Evolutionary conservation across 2,888 invertebrate species (phyloP), one percentile per base, ranked within the genome.

Genomic region (Cheilosia soror): DNA sequence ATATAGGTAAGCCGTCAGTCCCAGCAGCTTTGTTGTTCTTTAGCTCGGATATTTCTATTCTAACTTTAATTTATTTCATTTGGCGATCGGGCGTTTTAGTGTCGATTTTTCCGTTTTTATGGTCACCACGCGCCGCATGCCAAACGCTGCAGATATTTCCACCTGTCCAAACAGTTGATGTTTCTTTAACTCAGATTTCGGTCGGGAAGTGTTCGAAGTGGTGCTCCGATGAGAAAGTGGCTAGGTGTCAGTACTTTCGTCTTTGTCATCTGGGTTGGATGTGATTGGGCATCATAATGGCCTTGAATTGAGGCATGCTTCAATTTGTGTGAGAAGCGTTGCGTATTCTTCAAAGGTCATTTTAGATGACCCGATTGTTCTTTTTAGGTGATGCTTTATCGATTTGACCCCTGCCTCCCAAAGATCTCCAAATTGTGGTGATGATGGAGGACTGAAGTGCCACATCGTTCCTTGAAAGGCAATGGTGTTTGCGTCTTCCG

Each of bases 341-440:
- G 27, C 25, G 31, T 25, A 40, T 37, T 49, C 37, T 20, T 65
- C 37, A 25, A 51, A 37, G 1, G 51, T 51, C 13, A 65, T 25
- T 15, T 27, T 33, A 1, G 47, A 31, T 7, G 51, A 13, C 11
- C 76, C 71, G 31, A 72, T 55, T 15, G 69, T 60, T 27, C 79
- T 63, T 31, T 75, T 69, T 7, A 82, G 7, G 42, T 78, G 78
- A 27, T 81, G 69, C 49, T 86, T 81, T 44, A 29, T n/a, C n/a
- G n/a, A n/a, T n/a, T n/a, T n/a, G n/a, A n/a, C n/a, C n/a, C n/a
- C n/a, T n/a, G n/a, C n/a, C n/a, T n/a, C n/a, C n/a, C n/a, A n/a
- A n/a, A n/a, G n/a, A n/a, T n/a, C n/a, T n/a, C n/a, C n/a, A n/a
- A 69, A 55, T 15, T 69, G 69, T 42, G 69, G 40, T 15, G 60